A percentile compares a stretch with the other conserved stretches of the same genome.
Conservation (phyloP, 2,888 invertebrate genomes). For the Dichetophora obliterata region DNA sequence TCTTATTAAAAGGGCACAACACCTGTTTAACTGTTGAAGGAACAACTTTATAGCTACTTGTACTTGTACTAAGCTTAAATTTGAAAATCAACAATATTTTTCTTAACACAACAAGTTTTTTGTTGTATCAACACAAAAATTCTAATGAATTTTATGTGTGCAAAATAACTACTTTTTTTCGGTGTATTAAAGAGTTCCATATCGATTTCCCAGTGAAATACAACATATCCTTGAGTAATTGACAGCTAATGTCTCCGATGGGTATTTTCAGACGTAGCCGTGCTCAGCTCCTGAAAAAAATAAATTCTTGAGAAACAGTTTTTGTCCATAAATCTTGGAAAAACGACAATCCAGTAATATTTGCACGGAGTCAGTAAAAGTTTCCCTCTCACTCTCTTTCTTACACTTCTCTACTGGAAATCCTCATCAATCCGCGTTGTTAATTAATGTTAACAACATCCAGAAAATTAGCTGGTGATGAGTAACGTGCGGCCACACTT, state of each 20-base stretch:
- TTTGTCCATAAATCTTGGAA: neutral
- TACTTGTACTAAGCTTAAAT: too few species aligned
- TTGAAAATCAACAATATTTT: too few species aligned
- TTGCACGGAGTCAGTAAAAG: neutral
- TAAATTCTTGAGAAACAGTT: neutral
- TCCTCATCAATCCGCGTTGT: neutral
- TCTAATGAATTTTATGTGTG: too few species aligned
- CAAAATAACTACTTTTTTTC: too few species aligned
- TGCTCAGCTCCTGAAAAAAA: slow-evolving; percentile 47
- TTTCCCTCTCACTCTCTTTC: too few species aligned
- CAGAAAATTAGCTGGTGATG: neutral
- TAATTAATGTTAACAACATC: neutral
- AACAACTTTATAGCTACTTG: too few species aligned
- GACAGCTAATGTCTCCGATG: slow-evolving; percentile 33
- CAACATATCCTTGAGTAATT: slow-evolving; percentile 31
- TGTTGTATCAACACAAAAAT: too few species aligned
- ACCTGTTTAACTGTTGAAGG: too few species aligned
- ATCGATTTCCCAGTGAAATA: slow-evolving; percentile 19
- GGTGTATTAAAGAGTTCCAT: neutral
- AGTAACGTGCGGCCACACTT: too few species aligned
- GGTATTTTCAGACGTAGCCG: slow-evolving; percentile 34
- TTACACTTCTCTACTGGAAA: too few species aligned
- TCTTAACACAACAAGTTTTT: too few species aligned
- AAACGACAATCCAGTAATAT: neutral
- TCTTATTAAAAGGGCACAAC: too few species aligned